Percentiles rank a stretch among this genome's conserved stretches.
Conservation (phyloP, 1,140 invertebrate genomes). For the Nomia melanderi region DNA sequence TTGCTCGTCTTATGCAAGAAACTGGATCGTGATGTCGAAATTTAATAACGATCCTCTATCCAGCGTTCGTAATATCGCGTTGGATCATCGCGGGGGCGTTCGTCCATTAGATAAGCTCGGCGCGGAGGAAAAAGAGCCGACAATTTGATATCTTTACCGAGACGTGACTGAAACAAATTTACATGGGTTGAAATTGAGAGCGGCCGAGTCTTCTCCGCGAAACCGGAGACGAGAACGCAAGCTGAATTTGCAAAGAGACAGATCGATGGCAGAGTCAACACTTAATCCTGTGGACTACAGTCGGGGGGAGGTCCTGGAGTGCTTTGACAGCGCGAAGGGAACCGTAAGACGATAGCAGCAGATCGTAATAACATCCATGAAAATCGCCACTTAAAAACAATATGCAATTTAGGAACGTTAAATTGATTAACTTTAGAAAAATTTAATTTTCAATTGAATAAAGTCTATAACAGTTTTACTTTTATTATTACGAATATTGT, state of each 20-base stretch:
- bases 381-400: neutral
- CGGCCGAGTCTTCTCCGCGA: constrained; percentile 12
- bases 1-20: no score
- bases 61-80: neutral
- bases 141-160: constrained; percentile 31
- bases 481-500: no score
- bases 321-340: constrained; percentile 21
- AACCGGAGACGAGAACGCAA: constrained; percentile 35
- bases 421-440: neutral
- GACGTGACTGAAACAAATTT: constrained; percentile 22
- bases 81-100: neutral
- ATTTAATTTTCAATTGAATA: no score
- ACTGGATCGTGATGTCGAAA: neutral
- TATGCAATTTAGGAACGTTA: neutral
- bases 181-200: constrained; percentile 26
- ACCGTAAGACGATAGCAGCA: constrained; percentile 36
- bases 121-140: neutral
- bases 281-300: constrained; percentile 26
- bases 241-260: constrained; percentile 35
- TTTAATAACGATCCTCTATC: neutral
- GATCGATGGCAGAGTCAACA: constrained; percentile 54
- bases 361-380: constrained; percentile 29
- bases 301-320: constrained; percentile 1
- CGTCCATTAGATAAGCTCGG: neutral
- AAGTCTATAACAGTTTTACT: no score